These are phyloP conservation scores for Torymus tubicola DNA, from an alignment of 2,888 invertebrate genomes.

Conservation along the genomic window DNA sequence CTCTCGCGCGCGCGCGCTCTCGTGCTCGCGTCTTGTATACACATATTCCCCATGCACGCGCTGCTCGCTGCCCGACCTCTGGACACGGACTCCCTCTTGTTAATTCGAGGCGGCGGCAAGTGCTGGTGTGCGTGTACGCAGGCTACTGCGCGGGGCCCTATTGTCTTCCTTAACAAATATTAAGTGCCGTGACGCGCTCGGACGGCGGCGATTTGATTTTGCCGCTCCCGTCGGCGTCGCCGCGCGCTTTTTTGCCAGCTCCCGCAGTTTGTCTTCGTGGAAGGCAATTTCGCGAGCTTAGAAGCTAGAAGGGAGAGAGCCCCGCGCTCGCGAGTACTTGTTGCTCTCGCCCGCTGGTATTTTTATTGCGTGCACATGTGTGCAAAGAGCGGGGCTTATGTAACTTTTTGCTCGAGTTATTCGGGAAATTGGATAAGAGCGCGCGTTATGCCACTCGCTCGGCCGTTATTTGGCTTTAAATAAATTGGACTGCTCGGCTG, in stretches of 20 bases:
- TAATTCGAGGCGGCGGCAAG: slow-evolving; percentile 4
- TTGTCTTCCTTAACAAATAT: slow-evolving; percentile 52
- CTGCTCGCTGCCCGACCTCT: no score
- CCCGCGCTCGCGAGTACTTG: background rate
- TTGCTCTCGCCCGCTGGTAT: slow-evolving; percentile 26
- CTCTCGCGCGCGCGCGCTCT: slow-evolving; percentile 33
- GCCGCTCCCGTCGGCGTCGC: no score
- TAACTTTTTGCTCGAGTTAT: slow-evolving; percentile 34
- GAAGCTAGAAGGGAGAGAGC: background rate
- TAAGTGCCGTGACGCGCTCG: slow-evolving; percentile 35
- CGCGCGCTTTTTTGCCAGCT: background rate
- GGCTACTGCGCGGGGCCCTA: background rate
- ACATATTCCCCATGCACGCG: no score
- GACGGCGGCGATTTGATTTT: slow-evolving; percentile 36
- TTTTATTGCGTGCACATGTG: slow-evolving; percentile 25
- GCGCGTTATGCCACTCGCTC: background rate
- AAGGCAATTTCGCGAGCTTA: slow-evolving; percentile 38
- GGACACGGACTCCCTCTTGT: slow-evolving; percentile 1
- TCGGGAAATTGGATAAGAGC: slow-evolving; percentile 42
- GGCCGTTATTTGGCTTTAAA: background rate
- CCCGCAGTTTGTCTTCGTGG: slow-evolving; percentile 25
- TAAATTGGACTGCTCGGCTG: background rate
- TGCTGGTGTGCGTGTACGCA: background rate
- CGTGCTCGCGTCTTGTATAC: slow-evolving; percentile 19
- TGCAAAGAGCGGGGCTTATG: slow-evolving; percentile 6